Base-by-base conservation (phyloP, 2,888 invertebrate species). In the Aphodius sticticus region DNA sequence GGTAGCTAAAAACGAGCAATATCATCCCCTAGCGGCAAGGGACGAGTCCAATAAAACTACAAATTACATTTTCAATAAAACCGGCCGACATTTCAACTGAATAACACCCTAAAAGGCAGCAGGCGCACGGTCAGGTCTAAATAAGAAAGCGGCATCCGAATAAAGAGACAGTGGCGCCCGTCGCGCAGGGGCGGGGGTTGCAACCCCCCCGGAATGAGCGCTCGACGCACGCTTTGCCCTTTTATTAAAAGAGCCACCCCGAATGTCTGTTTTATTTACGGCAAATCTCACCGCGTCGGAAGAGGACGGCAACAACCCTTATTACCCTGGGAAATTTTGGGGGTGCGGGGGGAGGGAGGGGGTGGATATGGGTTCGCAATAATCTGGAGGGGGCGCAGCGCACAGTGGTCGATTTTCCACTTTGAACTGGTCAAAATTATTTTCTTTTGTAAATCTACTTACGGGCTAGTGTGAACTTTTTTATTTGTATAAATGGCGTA, bases 31-130 rank as follows among this genome's bases (percentile, higher is more conserved):
- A 7, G 53, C 1, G 4, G 9, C 12, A 1, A 12, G 9, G 9
- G 7, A 7, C 53, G 2, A 1, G 12, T 5, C 53, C 53, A 74
- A 37, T 74, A 74, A 74, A 74, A 16, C 74, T 74, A 74, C 74
- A 74, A 74, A 74, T 74, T 74, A 74, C 36, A 74, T 36, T 74
- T 74, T 37, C 74, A 74, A 74, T 74, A 74, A 74, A 74, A 74
- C 37, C 74, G 26, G 15, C n/a, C n/a, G 74, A 74, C 74, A 37
- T 74, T 74, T 74, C 74, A 35, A 74, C 36, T 74, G 74, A 74
- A 74, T 74, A 74, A 74, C 35, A 16, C n/a, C 74, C 5, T 26
- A 12, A 12, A 53, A 53, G 9, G 53, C 53, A 5, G 53, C 7
- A 53, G 53, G 53, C 53, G 12, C 3, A 53, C 53, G 74, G 74